phyloP scores from a whole-genome alignment of 2,888 invertebrate genomes.

The Terebella lapidaria region DNA sequence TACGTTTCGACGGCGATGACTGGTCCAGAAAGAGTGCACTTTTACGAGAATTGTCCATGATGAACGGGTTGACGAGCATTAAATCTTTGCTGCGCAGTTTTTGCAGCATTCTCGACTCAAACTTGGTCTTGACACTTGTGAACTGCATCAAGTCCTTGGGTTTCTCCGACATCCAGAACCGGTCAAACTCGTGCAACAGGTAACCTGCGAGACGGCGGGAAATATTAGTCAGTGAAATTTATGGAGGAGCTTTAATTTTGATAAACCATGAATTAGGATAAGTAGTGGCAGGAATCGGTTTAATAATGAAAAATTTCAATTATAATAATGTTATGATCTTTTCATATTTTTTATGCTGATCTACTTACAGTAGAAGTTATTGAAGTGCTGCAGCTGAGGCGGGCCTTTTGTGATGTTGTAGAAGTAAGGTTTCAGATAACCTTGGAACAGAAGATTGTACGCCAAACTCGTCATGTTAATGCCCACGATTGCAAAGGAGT shows the following conservation, averaged over 20 bases:
- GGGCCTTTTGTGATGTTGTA: constrained; percentile 66
- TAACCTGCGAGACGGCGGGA: constrained; percentile 57
- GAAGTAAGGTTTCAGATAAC: constrained; percentile 82
- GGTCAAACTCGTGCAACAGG: constrained; percentile 89
- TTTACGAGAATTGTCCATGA: neutral
- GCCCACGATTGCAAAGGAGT: constrained; percentile 63
- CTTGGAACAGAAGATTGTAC: constrained; percentile 72
- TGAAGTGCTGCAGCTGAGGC: constrained; percentile 64
- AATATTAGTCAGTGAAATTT: neutral
- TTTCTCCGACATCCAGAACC: constrained; percentile 86
- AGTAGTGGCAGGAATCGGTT: too few species aligned
- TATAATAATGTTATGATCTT: too few species aligned
- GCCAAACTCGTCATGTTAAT: constrained; percentile 93
- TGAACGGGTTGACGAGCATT: neutral
- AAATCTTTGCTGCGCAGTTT: constrained; percentile 15
- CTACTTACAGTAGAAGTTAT: constrained; percentile 78
- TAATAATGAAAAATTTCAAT: too few species aligned
- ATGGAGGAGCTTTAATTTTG: too few species aligned
- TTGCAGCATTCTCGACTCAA: constrained; percentile 49
- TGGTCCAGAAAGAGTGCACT: neutral
- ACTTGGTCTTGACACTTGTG: constrained; percentile 76
- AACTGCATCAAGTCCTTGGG: constrained; percentile 95
- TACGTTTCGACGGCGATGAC: neutral
- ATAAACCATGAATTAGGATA: too few species aligned
- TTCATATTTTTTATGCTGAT: too few species aligned